Conservation (phyloP, 2,113 vertebrate genomes). For the Alosa alosa region DNA sequence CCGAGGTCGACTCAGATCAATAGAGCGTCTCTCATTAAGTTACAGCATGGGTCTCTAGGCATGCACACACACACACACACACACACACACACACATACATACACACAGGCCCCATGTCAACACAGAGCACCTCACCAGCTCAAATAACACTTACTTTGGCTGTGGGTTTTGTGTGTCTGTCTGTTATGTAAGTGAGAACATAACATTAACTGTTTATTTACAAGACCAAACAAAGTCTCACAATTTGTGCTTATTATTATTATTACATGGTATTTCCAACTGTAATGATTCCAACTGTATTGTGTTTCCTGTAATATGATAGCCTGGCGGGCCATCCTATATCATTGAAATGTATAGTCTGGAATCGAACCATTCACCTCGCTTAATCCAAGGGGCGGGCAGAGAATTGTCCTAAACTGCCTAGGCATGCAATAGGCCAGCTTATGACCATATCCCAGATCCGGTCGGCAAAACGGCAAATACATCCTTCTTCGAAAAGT, state of each 20-base stretch:
- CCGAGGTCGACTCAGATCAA: neutral
- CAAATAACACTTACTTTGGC: neutral
- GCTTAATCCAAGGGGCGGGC: too few species aligned
- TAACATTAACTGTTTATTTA: neutral
- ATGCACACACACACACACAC: neutral
- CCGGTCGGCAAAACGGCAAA: too few species aligned
- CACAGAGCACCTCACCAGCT: neutral
- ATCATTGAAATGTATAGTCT: too few species aligned
- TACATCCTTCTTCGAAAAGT: too few species aligned
- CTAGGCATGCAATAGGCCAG: too few species aligned
- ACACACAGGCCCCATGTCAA: neutral
- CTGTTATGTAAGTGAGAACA: neutral
- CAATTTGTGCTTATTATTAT: too few species aligned
- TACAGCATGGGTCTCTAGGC: neutral
- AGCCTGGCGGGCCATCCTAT: too few species aligned
- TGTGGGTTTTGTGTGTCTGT: neutral
- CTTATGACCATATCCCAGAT: too few species aligned
- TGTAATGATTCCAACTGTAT: neutral
- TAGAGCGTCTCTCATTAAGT: neutral
- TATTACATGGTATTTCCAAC: neutral
- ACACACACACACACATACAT: conserved; percentile 3
- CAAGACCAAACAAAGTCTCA: neutral
- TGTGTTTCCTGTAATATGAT: neutral
- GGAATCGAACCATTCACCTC: too few species aligned
- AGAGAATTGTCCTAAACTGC: too few species aligned